Percentiles rank a stretch among this genome's conserved stretches.
Conservation (phyloP, 2,888 invertebrate species). For the Caenorhabditis angaria region DNA sequence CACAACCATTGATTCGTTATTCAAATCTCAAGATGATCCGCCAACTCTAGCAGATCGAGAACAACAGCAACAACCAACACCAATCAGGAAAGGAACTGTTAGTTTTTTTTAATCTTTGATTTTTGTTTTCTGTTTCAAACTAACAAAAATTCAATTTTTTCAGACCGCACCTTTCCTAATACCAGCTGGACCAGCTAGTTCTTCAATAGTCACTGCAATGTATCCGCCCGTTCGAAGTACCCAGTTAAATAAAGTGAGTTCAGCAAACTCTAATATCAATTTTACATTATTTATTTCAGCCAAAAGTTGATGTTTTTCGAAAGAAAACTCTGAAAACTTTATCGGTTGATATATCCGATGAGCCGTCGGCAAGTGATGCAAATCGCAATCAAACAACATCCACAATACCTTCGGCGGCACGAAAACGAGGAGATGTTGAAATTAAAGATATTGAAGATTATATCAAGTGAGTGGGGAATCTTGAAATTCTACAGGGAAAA, state of each 20-base stretch:
- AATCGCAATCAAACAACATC: slow-evolving; percentile 17
- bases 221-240: slow-evolving; percentile 61
- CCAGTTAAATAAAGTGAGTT: slow-evolving; percentile 7
- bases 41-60: slow-evolving; percentile 18
- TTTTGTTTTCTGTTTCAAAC: not conserved
- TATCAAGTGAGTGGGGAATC: slow-evolving; percentile 29
- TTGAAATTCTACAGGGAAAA: not conserved
- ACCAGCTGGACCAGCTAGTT: slow-evolving; percentile 50
- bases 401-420: not conserved
- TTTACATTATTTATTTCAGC: slow-evolving; percentile 38
- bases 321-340: slow-evolving; percentile 54
- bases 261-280: not conserved
- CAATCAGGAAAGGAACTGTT: slow-evolving; percentile 5
- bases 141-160: slow-evolving; percentile 1
- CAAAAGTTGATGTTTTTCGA: slow-evolving; percentile 54
- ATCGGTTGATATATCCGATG: slow-evolving; percentile 54
- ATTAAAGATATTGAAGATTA: slow-evolving; percentile 45
- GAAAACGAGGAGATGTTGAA: slow-evolving; percentile 26
- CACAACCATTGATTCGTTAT: slow-evolving; percentile 54
- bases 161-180: slow-evolving; percentile 22
- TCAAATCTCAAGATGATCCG: slow-evolving; percentile 47
- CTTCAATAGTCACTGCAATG: slow-evolving; percentile 66
- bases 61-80: not conserved
- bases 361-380: slow-evolving; percentile 23
- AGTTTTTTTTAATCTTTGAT: not conserved